These are phyloP conservation scores for Trogon surrucura DNA, from an alignment of 2,113 vertebrate genomes.

Conservation along the genomic window DNA sequence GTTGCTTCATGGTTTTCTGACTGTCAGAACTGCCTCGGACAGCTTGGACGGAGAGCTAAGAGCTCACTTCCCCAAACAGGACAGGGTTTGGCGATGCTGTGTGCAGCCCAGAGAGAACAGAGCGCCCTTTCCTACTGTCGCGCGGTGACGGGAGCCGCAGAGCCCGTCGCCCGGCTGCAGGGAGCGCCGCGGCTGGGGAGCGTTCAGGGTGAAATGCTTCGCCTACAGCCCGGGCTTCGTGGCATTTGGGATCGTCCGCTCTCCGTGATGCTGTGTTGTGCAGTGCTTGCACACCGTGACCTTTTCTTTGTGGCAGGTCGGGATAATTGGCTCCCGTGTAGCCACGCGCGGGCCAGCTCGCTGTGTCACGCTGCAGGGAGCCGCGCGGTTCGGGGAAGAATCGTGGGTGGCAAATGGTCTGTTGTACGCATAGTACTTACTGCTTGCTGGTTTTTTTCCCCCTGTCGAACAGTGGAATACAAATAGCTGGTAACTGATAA, in stretches of 20 bases:
- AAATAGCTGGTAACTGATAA: neutral
- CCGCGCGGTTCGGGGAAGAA: neutral
- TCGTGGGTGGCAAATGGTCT: conserved; percentile 23
- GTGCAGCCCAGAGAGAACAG: neutral
- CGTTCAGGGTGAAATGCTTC: accelerated
- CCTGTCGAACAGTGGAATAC: conserved; percentile 26
- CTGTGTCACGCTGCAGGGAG: neutral
- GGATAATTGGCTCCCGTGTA: neutral
- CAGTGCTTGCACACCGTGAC: neutral
- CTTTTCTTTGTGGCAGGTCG: neutral
- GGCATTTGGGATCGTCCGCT: neutral
- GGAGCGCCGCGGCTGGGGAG: neutral
- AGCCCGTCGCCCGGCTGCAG: too few relatives aligned
- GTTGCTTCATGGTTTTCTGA: neutral
- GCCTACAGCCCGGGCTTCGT: neutral
- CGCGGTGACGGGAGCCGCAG: neutral
- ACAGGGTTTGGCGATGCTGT: neutral
- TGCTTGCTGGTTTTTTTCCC: neutral
- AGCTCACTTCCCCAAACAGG: neutral
- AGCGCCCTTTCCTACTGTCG: neutral
- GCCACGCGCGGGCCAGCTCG: neutral
- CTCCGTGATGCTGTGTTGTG: neutral
- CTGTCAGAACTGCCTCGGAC: neutral
- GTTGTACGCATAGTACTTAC: conserved; percentile 30
- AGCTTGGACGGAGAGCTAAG: neutral